Base-by-base conservation (phyloP, 2,113 vertebrate genomes). In the Ciconia stormi region DNA sequence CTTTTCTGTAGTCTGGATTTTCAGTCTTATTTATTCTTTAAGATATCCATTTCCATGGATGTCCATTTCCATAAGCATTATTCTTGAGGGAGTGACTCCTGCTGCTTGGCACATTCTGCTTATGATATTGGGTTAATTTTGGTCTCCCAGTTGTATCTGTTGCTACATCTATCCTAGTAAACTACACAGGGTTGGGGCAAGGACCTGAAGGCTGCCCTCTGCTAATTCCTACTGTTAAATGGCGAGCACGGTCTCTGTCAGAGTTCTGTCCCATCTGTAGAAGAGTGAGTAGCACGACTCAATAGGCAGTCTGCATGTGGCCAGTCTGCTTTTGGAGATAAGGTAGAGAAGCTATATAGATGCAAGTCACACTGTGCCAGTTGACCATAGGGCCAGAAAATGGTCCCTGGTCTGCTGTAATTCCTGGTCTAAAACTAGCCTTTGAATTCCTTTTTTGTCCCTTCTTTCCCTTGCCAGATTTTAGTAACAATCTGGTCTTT, bases 1-100 rank as follows among this genome's bases (percentile, higher is more conserved):
- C 65, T 88, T 61, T 91, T 80, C 78, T 88, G 36, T 95, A 80
- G 62, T 77, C 49, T 83, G 42, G 59, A 82, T 90, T 92, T 95
- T 82, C 78, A 77, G 0, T 88, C 53, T 89, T 87, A 89, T 84
- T 91, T 93, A 18, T 94, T 84, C 50, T 89, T 70, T 59, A 83
- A 89, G 61, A 71, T 87, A 40, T n/a, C 61, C 56, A 49, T 87
- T 91, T 93, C 66, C 38, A 40, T 85, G 38, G 38, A 38, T 93
- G 55, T 71, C 61, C 56, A 49, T 87, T 91, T 93, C 66, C 38
- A 40, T 85, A 91, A 93, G 22, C 23, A 32, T 90, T 87, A 65
- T 77, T 90, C 72, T 87, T 66, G 40, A 59, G 53, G 65, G 55
- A 58, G 62, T 47, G 55, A 36, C 55, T 95, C 77, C 47, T 63